phyloP scores from a whole-genome alignment of 1,140 invertebrate species.

The Lysiphlebus fabarum region DNA sequence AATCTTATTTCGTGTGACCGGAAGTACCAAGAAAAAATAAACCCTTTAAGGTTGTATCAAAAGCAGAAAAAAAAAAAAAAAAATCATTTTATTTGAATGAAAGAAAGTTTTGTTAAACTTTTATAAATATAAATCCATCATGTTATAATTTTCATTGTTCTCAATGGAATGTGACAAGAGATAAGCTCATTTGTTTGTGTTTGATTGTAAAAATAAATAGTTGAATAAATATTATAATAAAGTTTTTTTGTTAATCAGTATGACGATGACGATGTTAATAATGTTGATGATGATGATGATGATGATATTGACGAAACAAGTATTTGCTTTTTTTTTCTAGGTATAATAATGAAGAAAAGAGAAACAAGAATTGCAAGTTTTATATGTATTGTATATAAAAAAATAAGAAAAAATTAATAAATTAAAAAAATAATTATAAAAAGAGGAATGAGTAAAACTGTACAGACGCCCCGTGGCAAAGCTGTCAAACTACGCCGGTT shows the following conservation, averaged over 20 bases:
- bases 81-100: not conserved
- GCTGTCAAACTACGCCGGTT: slow-evolving; percentile 52
- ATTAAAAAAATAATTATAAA: no score
- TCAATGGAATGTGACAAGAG: no score
- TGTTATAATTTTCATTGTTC: no score
- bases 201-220: no score
- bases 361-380: no score
- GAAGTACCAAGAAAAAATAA: slow-evolving; percentile 9
- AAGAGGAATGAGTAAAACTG: slow-evolving; percentile 46
- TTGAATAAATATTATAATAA: no score
- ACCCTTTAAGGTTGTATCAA: not conserved
- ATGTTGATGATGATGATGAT: not conserved
- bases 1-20: slow-evolving; percentile 19
- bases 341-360: no score
- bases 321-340: not conserved
- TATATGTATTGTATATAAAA: not conserved
- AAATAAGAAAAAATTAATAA: not conserved
- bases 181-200: no score
- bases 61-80: not conserved
- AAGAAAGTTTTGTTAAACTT: no score
- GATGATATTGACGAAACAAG: not conserved
- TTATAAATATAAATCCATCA: no score
- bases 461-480: slow-evolving; percentile 52
- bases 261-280: not conserved
- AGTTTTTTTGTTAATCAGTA: no score